These are phyloP conservation scores for Aphidoletes aphidimyza DNA, from an alignment of 2,888 invertebrate species.

Conservation along the genomic window DNA sequence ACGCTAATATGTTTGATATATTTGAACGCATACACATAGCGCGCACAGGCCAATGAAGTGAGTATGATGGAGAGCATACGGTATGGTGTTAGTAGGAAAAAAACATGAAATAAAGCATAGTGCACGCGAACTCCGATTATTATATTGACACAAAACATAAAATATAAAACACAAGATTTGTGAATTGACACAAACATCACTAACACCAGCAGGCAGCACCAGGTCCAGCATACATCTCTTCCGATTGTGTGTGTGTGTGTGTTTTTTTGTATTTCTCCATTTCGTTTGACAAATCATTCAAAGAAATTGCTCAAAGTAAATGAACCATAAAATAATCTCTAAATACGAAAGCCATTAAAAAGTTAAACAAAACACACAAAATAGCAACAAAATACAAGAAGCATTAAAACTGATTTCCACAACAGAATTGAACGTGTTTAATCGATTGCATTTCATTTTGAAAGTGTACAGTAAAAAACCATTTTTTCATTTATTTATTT, in stretches of 20 bases:
- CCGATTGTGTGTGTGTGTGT: not conserved
- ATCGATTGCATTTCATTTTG: conserved; percentile 18
- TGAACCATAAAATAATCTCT: not conserved
- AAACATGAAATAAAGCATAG: not conserved
- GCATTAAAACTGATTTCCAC: not conserved
- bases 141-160: not conserved
- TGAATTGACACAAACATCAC: too few relatives aligned
- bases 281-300: not conserved
- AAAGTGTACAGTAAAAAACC: not conserved
- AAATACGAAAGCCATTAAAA: not conserved
- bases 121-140: not conserved
- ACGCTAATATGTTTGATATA: not conserved
- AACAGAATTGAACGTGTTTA: not conserved
- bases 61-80: not conserved
- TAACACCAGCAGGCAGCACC: too few relatives aligned
- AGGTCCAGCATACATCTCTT: too few relatives aligned
- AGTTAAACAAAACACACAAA: too few relatives aligned
- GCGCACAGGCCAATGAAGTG: too few relatives aligned
- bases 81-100: not conserved
- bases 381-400: too few relatives aligned
- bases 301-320: not conserved
- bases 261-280: not conserved
- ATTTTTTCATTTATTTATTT: too few relatives aligned
- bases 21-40: not conserved
- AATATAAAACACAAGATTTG: too few relatives aligned